phyloP scores from a whole-genome alignment of 2,797 vertebrate species.

The Pempheris klunzingeri region DNA sequence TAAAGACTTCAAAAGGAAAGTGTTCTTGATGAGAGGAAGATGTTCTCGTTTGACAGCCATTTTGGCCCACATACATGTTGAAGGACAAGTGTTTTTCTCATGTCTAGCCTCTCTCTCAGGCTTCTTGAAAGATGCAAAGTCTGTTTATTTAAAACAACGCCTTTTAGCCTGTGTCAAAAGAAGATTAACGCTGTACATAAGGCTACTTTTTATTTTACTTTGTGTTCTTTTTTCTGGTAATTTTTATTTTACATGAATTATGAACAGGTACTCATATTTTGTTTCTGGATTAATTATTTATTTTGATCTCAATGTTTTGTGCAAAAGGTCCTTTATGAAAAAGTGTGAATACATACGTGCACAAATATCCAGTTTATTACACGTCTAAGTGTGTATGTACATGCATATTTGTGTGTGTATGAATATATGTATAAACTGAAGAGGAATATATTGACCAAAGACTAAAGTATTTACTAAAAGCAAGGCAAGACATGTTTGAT shows the following conservation, averaged over 20 bases:
- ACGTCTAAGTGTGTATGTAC: constrained; percentile 83
- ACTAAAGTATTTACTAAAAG: constrained; percentile 88
- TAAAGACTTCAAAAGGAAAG: constrained; percentile 68
- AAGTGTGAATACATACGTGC: constrained; percentile 81
- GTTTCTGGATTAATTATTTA: constrained; percentile 85
- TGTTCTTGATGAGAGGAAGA: constrained; percentile 73
- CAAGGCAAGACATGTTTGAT: constrained; percentile 79
- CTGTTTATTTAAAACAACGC: constrained; percentile 88
- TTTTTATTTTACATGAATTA: constrained; percentile 81
- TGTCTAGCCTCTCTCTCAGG: constrained; percentile 88
- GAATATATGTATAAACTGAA: constrained; percentile 85
- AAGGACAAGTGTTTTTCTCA: constrained; percentile 84
- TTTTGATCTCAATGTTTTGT: constrained; percentile 85
- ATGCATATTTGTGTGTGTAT: constrained; percentile 86
- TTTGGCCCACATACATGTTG: constrained; percentile 71
- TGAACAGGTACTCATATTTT: constrained; percentile 86
- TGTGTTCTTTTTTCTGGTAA: constrained; percentile 53
- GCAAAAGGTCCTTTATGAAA: constrained; percentile 88
- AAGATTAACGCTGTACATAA: constrained; percentile 88
- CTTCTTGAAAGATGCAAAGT: constrained; percentile 89
- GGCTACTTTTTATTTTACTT: constrained; percentile 84
- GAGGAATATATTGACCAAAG: constrained; percentile 88
- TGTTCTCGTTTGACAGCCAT: constrained; percentile 71
- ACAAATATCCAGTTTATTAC: constrained; percentile 87
- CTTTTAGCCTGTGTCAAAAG: constrained; percentile 87